Evolutionary conservation across 2,888 invertebrate genomes (phyloP), one percentile per base, ranked within the genome.

Genomic region (Ichneumoninae sp.): DNA sequence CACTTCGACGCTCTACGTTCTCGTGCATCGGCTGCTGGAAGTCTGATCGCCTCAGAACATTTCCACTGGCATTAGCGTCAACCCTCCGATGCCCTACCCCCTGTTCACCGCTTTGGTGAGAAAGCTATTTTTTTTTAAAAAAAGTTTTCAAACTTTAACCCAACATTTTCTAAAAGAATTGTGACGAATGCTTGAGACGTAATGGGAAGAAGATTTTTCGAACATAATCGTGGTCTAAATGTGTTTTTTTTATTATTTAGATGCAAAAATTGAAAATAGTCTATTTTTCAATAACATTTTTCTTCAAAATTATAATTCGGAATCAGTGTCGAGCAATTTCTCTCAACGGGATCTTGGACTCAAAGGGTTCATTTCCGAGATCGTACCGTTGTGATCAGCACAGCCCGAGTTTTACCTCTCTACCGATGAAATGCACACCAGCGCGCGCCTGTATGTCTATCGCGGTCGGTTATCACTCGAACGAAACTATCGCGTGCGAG

Each of bases 401-500:
- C 16, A 16, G 44, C 1, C 0, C 16, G 44, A 47, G 44, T 47
- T 16, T 47, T 4, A 16, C 44, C 16, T 47, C 44, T 47, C 44
- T 47, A 47, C 16, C 44, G 44, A 16, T 47, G 44, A 47, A 47
- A 47, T 47, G 44, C 13, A 13, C 44, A 47, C 44, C 13, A 16
- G 16, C 62, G 13, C 7, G 16, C 54, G 16, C n/a, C 30, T 33
- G 52, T 72, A 30, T 60, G 72, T 82, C 72, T 47, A 74, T 66
- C 72, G 44, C 66, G 33, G 47, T 57, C 57, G 44, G 66, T 77
- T 69, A 69, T 69, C 77, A 68, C 69, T 68, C 69, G 60, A 60
- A 47, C 47, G 10, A 13, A 33, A 50, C 26, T 26, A 57, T 57
- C 52, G n/a, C 36, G 52, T 54, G 65, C 44, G 19, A 47, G 44